A percentile compares a stretch with the other conserved stretches of the same genome.
phyloP scores from a whole-genome alignment of 2,797 vertebrate species.

The Tympanoctomys barrerae region DNA sequence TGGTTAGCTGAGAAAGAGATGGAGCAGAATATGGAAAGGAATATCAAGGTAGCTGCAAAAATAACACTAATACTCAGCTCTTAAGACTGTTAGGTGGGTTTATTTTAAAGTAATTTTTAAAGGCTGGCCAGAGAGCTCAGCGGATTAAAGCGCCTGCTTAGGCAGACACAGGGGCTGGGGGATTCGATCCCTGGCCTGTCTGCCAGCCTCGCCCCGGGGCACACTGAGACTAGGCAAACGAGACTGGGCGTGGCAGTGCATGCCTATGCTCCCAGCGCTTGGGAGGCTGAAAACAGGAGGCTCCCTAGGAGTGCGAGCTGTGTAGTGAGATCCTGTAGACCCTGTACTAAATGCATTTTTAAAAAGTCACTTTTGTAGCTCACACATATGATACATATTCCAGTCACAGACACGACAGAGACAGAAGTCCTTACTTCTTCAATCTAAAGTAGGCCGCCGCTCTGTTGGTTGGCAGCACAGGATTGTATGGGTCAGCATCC shows the following conservation, averaged over 20 bases:
- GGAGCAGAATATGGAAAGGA: background rate
- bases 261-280: too few relatives aligned
- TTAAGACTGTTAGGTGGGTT: background rate
- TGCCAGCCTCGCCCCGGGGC: too few relatives aligned
- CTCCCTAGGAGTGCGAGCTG: too few relatives aligned
- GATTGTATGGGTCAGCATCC: slow-evolving; percentile 94
- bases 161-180: too few relatives aligned
- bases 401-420: background rate
- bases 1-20: background rate
- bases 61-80: background rate
- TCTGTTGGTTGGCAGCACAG: slow-evolving; percentile 96
- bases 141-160: too few relatives aligned
- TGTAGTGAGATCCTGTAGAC: too few relatives aligned
- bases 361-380: slow-evolving; percentile 39
- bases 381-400: background rate
- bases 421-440: slow-evolving; percentile 92
- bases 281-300: too few relatives aligned
- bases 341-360: too few relatives aligned
- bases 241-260: too few relatives aligned
- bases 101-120: slow-evolving; percentile 54
- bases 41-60: background rate
- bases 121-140: too few relatives aligned
- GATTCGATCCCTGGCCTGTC: too few relatives aligned
- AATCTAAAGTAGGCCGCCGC: slow-evolving; percentile 94
- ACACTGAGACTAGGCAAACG: too few relatives aligned